A percentile compares a stretch with the other conserved stretches of the same genome.
phyloP scores from a whole-genome alignment of 2,797 vertebrate species.

The Cossypha dichroa region DNA sequence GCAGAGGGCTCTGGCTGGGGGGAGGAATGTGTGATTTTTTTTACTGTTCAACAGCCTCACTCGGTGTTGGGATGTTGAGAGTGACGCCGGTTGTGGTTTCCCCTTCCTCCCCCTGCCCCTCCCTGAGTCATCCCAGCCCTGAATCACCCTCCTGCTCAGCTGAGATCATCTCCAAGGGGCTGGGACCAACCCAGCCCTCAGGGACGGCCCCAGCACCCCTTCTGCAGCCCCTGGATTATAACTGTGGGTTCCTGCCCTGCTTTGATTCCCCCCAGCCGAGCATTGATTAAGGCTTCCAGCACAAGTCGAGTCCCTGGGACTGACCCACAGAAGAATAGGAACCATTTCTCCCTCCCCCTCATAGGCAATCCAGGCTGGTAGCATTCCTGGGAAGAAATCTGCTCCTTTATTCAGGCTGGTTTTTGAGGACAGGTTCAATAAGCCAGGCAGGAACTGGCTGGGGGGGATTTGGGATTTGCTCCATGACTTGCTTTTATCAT shows the following conservation, averaged over 20 bases:
- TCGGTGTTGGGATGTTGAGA: fast-evolving
- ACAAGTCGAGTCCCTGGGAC: not conserved
- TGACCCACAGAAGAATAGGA: not conserved
- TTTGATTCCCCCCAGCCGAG: not conserved
- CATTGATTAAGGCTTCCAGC: not conserved
- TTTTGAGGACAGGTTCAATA: not conserved
- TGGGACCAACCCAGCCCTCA: not conserved
- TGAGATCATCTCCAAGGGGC: not conserved
- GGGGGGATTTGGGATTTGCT: not conserved
- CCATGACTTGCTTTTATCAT: not conserved
- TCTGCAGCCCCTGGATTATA: not conserved
- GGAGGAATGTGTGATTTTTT: not conserved
- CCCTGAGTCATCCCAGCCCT: not conserved
- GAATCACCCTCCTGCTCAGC: not conserved
- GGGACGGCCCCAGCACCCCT: fast-evolving
- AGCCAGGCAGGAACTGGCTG: not conserved
- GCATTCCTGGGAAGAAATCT: not conserved
- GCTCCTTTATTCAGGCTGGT: not conserved
- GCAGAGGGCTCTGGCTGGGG: not conserved
- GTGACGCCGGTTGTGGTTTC: not conserved
- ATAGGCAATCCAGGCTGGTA: not conserved
- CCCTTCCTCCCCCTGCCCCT: not conserved
- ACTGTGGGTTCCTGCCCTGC: not conserved
- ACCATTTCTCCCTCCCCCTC: fast-evolving
- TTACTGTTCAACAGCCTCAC: fast-evolving